phyloP scores from a whole-genome alignment of 2,797 vertebrate genomes.

The Pangasius mekongensis region DNA sequence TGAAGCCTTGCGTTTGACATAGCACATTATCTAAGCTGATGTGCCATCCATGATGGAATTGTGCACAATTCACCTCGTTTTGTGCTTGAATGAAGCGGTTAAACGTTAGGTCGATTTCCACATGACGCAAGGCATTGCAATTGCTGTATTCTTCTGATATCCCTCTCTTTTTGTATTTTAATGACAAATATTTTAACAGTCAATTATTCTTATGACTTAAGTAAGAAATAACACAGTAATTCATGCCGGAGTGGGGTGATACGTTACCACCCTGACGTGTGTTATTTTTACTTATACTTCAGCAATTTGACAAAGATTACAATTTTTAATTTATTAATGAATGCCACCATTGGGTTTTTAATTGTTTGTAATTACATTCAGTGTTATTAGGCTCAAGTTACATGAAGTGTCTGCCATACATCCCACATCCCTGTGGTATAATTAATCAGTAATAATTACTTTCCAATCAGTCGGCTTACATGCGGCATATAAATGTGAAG shows the following conservation, averaged over 20 bases:
- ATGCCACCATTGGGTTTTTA: neutral
- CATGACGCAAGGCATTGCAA: slow-evolving; percentile 1
- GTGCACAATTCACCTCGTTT: slow-evolving; percentile 6
- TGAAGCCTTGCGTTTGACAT: neutral
- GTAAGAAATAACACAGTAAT: neutral
- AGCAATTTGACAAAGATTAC: neutral
- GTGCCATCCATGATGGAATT: slow-evolving; percentile 21
- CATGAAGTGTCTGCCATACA: neutral
- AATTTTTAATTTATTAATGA: neutral
- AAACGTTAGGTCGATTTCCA: neutral
- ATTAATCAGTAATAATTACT: neutral
- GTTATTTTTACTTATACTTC: neutral
- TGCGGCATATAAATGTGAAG: neutral
- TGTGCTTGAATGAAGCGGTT: neutral
- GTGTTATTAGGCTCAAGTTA: neutral
- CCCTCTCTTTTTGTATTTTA: neutral
- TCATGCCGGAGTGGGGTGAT: neutral
- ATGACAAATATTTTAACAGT: neutral
- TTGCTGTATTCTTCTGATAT: neutral
- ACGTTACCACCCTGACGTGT: neutral
- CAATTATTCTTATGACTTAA: neutral
- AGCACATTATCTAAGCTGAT: neutral
- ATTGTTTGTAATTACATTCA: neutral
- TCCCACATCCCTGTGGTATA: neutral
- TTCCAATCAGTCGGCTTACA: neutral